Conservation (phyloP, 2,797 vertebrate genomes). For the Scyliorhinus canicula region DNA sequence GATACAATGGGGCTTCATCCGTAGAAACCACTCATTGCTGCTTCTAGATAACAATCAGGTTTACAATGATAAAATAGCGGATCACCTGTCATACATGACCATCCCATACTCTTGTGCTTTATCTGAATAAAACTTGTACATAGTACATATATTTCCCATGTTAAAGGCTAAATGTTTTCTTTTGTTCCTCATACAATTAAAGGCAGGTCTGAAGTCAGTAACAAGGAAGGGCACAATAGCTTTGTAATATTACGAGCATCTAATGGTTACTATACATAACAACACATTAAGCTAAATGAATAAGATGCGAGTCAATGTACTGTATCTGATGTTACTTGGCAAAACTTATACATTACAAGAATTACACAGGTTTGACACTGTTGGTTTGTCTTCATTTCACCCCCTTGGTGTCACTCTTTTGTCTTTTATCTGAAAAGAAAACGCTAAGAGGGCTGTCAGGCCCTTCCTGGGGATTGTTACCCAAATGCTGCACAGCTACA, state of each 20-base stretch:
- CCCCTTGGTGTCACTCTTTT: neutral
- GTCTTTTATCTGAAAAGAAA: neutral
- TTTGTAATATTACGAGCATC: constrained; percentile 20
- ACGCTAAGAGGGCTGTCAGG: neutral
- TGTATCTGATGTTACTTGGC: constrained; percentile 15
- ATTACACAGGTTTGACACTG: constrained; percentile 17
- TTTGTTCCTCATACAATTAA: constrained; percentile 31
- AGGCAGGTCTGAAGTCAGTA: constrained; percentile 35
- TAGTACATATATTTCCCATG: constrained; percentile 31
- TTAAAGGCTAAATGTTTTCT: constrained; percentile 25
- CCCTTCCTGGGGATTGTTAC: neutral
- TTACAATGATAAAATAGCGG: constrained; percentile 24
- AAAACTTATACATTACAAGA: neutral
- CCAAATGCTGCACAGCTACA: neutral
- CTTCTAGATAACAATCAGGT: neutral
- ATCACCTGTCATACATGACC: neutral
- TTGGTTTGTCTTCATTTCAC: constrained; percentile 7
- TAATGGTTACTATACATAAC: constrained; percentile 29
- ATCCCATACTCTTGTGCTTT: constrained; percentile 31
- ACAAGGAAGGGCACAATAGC: constrained; percentile 29
- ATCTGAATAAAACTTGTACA: constrained; percentile 35
- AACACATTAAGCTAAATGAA: constrained; percentile 28
- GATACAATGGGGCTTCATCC: neutral
- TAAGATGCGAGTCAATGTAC: neutral
- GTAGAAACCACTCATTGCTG: constrained; percentile 4